phyloP scores from a whole-genome alignment of 2,113 vertebrate species.

The Stegostoma tigrinum region DNA sequence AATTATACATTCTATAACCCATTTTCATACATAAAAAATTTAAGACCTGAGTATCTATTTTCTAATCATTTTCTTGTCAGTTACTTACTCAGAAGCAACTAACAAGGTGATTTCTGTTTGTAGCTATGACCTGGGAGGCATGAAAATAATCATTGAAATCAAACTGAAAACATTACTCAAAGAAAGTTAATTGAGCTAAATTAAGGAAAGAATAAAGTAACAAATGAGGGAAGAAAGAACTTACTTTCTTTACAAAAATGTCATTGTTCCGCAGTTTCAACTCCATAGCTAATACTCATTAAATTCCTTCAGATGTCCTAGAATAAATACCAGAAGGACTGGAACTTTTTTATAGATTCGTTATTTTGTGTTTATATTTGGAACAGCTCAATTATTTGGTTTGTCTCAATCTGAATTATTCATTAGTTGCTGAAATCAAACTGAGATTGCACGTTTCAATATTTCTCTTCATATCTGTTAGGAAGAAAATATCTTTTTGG shows the following conservation, averaged over 20 bases:
- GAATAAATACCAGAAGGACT: too few species aligned
- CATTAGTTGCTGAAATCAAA: not conserved
- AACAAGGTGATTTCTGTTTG: not conserved
- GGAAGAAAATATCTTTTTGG: not conserved
- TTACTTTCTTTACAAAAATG: not conserved
- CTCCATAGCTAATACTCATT: not conserved
- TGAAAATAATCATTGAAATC: not conserved
- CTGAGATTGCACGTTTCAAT: not conserved
- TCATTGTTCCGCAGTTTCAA: not conserved
- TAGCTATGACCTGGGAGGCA: not conserved
- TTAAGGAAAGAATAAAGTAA: not conserved
- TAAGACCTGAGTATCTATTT: constrained; percentile 5
- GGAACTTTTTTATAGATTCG: not conserved
- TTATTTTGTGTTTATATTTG: not conserved
- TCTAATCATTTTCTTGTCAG: constrained; percentile 32
- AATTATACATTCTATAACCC: constrained; percentile 15
- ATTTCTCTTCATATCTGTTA: not conserved
- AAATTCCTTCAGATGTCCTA: not conserved
- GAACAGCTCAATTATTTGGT: not conserved
- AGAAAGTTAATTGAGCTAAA: not conserved
- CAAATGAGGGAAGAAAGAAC: not conserved
- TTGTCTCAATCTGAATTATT: constrained; percentile 8
- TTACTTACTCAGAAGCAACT: not conserved
- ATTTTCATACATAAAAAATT: constrained; percentile 30
- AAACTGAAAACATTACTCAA: not conserved